Evolutionary conservation across 2,888 invertebrate species (phyloP), one percentile per base, ranked within the genome.

Genomic region (Drosophila longiperda): DNA sequence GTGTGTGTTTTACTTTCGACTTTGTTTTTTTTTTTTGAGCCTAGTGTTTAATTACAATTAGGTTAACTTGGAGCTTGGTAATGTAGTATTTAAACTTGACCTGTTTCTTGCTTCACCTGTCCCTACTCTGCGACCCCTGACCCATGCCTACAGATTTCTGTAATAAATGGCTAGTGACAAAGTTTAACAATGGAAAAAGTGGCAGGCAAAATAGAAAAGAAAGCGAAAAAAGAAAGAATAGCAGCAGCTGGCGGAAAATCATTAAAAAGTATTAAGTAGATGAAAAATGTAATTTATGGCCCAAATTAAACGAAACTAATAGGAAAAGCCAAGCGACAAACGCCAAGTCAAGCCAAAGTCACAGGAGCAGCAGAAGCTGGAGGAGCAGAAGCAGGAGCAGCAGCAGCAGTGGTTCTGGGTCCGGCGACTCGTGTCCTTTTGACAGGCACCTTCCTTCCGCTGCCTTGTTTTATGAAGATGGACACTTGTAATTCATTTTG

Each of bases 391-490:
- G 73, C 40, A 34, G 42, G 12, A 53, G 34, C 17, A 38, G 34
- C 20, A 54, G 55, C 48, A 38, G n/a, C 33, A 40, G 34, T 32
- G 20, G 42, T 50, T 33, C 26, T n/a, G n/a, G 8, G 50, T 61
- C 55, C 58, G 64, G 48, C 58, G 57, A 61, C 61, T 58, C 66
- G 72, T 85, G 88, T 85, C 86, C 86, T 86, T 85, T 88, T 86
- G 85, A 86, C 85, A 86, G 80, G 69, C 90, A 86, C 83, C 85
- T 90, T 86, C 83, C 85, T 90, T 86, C 87, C 90, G 87, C 55
- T 76, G 86, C 66, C 90, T 90, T 86, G 78, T 88, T 90, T 88
- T 83, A 86, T 86, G 90, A 90, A 86, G 85, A 86, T 90, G 90
- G 90, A 90, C 90, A 86, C 85, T 86, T 86, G 85, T 86, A 86